Conservation (phyloP, 2,113 vertebrate species). For the Podiceps cristatus region DNA sequence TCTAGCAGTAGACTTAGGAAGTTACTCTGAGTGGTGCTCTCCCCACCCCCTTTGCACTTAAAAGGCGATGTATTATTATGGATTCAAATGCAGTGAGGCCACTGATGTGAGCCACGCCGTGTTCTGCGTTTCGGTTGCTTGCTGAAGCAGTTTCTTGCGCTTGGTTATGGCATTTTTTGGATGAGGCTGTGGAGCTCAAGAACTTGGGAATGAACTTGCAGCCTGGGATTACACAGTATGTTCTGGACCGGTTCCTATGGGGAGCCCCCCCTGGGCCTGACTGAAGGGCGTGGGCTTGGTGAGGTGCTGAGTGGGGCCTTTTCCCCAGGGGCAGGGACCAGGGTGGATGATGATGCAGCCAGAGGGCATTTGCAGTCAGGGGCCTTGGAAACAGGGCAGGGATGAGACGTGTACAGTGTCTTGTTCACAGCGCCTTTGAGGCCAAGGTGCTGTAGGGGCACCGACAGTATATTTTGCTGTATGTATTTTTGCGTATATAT, state of each 20-base stretch:
- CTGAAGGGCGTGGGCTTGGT: rapidly evolving
- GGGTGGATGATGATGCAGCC: background rate
- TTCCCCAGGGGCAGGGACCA: rapidly evolving
- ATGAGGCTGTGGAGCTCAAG: background rate
- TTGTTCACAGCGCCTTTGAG: background rate
- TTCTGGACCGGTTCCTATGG: no score
- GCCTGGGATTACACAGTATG: rapidly evolving
- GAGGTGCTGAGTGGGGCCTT: background rate
- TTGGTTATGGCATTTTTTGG: background rate
- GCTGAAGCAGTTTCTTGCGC: background rate
- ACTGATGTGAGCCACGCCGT: rapidly evolving
- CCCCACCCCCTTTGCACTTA: no score
- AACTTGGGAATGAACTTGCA: background rate
- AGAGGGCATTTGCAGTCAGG: no score
- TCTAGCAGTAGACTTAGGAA: background rate
- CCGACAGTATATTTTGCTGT: background rate
- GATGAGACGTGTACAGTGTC: background rate
- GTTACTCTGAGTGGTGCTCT: rapidly evolving
- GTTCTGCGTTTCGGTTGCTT: background rate
- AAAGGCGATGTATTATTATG: rapidly evolving
- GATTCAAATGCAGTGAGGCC: background rate
- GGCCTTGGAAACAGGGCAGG: background rate
- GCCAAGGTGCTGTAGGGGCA: background rate
- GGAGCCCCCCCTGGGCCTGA: background rate
- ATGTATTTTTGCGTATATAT: background rate